A percentile compares a stretch with the other conserved stretches of the same genome.
Evolutionary conservation across 2,113 vertebrate genomes (phyloP).

Genomic region (Myocastor coypus): DNA sequence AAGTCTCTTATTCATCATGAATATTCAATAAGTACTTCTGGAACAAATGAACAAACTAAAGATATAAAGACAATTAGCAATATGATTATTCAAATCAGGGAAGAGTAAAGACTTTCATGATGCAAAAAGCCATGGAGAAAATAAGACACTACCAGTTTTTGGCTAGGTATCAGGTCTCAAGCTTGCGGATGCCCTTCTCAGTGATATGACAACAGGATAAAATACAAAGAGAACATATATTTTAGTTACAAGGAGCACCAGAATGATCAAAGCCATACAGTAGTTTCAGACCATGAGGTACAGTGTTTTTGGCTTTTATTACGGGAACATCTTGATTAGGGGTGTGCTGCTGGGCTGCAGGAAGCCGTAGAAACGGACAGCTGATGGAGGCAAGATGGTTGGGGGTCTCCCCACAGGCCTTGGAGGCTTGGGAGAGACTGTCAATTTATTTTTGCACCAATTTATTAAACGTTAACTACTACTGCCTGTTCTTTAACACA

Average conservation of each 20-base stretch:
- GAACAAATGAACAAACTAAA: slow-evolving; percentile 36
- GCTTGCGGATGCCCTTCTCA: not conserved
- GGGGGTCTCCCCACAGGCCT: not conserved
- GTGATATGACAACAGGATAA: not conserved
- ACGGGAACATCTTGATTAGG: not conserved
- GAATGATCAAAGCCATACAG: not conserved
- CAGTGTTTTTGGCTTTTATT: not conserved
- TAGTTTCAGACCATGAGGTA: not conserved
- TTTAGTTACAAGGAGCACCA: not conserved
- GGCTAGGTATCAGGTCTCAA: not conserved
- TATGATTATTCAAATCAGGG: slow-evolving; percentile 12
- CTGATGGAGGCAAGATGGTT: not conserved
- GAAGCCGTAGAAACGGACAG: not conserved
- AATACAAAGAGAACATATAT: not conserved
- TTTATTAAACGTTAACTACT: not conserved
- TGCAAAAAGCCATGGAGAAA: not conserved
- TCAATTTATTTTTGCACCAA: not conserved
- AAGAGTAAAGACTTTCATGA: not conserved
- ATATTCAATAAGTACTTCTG: not conserved
- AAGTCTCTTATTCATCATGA: not conserved
- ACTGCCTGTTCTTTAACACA: not conserved
- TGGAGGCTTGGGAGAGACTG: not conserved
- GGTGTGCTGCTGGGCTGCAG: not conserved
- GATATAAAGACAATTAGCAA: not conserved
- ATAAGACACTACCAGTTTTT: not conserved